Base-by-base conservation (phyloP, 2,113 vertebrate species). In the Garra rufa region DNA sequence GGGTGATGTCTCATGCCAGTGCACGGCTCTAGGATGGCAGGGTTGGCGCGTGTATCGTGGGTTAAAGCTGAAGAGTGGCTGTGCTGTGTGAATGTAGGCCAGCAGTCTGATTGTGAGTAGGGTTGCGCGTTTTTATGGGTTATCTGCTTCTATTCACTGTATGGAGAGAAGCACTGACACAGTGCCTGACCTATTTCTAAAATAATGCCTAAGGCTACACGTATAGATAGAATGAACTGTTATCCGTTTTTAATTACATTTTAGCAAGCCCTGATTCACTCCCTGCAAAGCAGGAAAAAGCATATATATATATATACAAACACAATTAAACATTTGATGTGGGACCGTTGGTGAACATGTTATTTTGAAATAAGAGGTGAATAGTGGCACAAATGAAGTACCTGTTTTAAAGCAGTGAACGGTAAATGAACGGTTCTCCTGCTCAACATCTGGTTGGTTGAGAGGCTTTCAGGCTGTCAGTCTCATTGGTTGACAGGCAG, bases 161-260 rank as follows among this genome's bases (percentile, higher is more conserved):
- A 92, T 89, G 71, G 41, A 92, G 89, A 92, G 84, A 92, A 89
- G 91, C 93, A 94, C 91, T 95, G 94, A 95, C 93, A 95, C 91
- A 92, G 92, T 91, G 89, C 88, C 87, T 94, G 94, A 96, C 94
- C 93, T 93, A 92, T 94, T 95, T 96, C 89, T 91, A 91, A 86
- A 89, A 88, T 91, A 92, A 90, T 76, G 90, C 95, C 94, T 77
- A 6, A 46, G 93, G 95, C 92, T 85, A 87, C 88, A 92, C 86
- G 87, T 93, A 94, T 92, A 95, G 94, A 94, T 96, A 92, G 92
- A 94, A 92, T 91, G 90, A 90, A 93, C 91, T 91, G 89, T 92
- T 94, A 95, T 95, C 93, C 91, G 81, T 87, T 94, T 95, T 96
- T 95, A 96, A 96, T 96, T 96, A 96, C 93, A 95, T 95, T 93